Evolutionary conservation across 2,888 invertebrate species (phyloP).

Genomic region (Hoplodrina blanda): DNA sequence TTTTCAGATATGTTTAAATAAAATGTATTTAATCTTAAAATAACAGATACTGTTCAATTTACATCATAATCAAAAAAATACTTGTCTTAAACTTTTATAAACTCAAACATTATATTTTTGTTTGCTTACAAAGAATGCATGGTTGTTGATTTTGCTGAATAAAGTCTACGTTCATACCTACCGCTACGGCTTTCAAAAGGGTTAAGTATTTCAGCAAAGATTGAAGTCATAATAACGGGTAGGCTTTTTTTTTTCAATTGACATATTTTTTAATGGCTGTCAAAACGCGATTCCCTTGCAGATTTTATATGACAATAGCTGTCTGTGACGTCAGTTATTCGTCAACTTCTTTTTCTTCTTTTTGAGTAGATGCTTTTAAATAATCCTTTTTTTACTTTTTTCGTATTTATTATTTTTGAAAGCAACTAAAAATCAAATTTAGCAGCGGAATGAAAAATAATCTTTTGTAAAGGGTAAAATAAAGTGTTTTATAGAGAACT

Average conservation of each 20-base stretch:
- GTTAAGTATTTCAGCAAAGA: not conserved
- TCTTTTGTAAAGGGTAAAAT: no score
- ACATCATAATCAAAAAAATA: conserved; percentile 13
- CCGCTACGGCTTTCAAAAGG: not conserved
- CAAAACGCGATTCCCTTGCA: no score
- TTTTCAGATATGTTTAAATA: conserved; percentile 5
- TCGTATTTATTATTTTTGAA: no score
- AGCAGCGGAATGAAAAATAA: no score
- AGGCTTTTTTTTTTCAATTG: not conserved
- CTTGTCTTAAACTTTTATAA: conserved; percentile 11
- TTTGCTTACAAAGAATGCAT: conserved; percentile 7
- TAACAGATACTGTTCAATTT: not conserved
- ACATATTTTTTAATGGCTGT: no score
- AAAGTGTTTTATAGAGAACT: no score
- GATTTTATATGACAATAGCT: no score
- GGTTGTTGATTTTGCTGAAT: conserved; percentile 25
- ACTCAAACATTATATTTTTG: conserved; percentile 6
- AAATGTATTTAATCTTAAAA: not conserved
- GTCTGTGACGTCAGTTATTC: no score
- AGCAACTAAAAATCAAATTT: no score
- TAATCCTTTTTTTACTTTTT: no score
- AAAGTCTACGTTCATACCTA: not conserved
- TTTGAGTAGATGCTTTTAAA: no score
- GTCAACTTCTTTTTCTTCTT: not conserved
- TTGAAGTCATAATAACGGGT: not conserved